phyloP scores from a whole-genome alignment of 1,140 invertebrate species.

The Mactra quadrangularis region DNA sequence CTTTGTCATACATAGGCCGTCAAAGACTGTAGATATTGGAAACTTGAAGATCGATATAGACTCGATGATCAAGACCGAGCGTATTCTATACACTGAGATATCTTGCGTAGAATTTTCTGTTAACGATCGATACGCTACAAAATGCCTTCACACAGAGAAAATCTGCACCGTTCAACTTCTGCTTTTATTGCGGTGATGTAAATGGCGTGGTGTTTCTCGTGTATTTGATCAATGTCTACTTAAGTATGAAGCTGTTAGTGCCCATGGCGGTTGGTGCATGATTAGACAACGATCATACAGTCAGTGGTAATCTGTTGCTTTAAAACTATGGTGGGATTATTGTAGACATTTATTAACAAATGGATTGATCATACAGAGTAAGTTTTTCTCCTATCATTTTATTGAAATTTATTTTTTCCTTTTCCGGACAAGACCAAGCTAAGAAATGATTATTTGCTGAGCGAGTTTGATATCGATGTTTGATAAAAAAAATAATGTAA shows the following conservation, averaged over 20 bases:
- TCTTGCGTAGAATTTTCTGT: background rate
- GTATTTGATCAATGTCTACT: background rate
- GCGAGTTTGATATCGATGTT: too few species aligned
- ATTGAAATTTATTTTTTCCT: too few species aligned
- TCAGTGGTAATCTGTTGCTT: too few species aligned
- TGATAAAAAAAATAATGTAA: too few species aligned
- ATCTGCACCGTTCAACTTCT: slow-evolving; percentile 19
- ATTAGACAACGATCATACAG: too few species aligned
- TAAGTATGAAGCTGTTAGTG: background rate
- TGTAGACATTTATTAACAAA: too few species aligned
- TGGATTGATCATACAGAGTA: too few species aligned
- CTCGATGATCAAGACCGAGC: slow-evolving; percentile 16
- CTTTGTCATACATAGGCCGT: too few species aligned
- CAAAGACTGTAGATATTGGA: slow-evolving; percentile 36
- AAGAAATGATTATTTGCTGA: too few species aligned
- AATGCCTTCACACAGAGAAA: slow-evolving; percentile 33
- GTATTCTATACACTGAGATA: slow-evolving; percentile 13
- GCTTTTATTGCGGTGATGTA: slow-evolving; percentile 25
- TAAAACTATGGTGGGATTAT: too few species aligned
- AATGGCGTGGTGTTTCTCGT: background rate
- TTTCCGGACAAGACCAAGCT: too few species aligned
- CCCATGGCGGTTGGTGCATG: background rate
- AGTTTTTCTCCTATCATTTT: too few species aligned
- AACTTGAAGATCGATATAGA: slow-evolving; percentile 5
- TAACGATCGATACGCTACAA: slow-evolving; percentile 32